Evolutionary conservation across 2,797 vertebrate species (phyloP), one percentile per base, ranked within the genome.

Genomic region (Notamacropus eugenii): DNA sequence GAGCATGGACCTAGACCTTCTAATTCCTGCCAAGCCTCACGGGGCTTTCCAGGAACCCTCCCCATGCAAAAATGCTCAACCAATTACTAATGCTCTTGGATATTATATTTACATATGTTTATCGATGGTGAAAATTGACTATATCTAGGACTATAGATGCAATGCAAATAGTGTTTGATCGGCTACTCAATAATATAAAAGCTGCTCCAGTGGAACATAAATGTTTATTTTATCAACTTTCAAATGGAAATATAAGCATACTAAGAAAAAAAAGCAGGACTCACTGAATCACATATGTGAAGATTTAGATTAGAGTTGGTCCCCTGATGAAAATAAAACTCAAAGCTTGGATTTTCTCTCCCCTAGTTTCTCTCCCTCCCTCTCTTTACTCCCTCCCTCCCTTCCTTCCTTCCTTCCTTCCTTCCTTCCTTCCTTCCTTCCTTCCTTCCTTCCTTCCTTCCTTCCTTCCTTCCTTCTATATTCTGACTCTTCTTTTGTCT

Each of bases 191-290:
- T 54, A 87, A 34, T 46, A 94, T 2, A 56, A 95, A 92, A 90
- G 55, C 46, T 0, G 9, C 57, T 46, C 54, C 56, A 46, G 14
- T 40, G 54, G 54, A 54, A 8, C 5, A 14, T 50, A 46, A 92
- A 87, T 2, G 31, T 14, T 95, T 96, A 57, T 27, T 95, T 94
- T 93, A 95, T 95, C 93, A 57, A 2, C 24, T 96, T 98, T 97
- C 90, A 95, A 90, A 90, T 95, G 94, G 94, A 97, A 97, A 97
- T 62, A 54, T 55, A 91, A 91, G 67, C 62, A 59, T n/a, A 54
- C 31, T 62, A 62, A 74, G n/a, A 94, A 91, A 55, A 24, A 94
- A 96, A 91, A 91, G 55, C 28, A 29, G 50, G n/a, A 28, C 1
- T 1, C 50, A 27, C 13, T 92, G 55, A 82, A 93, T 82, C 93